These are phyloP conservation scores for Poecilia wingei DNA, from an alignment of 2,797 vertebrate genomes.

Conservation along the genomic window DNA sequence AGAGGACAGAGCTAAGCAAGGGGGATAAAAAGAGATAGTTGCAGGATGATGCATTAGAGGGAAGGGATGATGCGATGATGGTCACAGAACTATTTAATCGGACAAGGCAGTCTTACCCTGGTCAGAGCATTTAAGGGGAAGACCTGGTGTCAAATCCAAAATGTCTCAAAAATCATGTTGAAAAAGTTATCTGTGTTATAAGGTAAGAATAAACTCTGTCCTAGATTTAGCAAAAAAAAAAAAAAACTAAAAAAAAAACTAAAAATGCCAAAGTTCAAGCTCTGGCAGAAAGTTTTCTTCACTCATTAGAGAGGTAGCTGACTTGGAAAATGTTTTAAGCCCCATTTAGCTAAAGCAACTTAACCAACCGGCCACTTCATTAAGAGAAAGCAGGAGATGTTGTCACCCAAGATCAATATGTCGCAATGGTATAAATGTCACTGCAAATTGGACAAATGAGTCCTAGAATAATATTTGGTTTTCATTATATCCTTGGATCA, in stretches of 20 bases:
- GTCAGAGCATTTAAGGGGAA: slow-evolving; percentile 55
- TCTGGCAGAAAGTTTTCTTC: background rate
- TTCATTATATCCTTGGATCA: background rate
- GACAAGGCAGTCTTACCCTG: slow-evolving; percentile 52
- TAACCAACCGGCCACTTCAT: background rate
- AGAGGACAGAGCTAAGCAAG: slow-evolving; percentile 63
- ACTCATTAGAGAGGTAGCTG: background rate
- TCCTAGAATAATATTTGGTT: background rate
- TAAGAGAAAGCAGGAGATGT: background rate
- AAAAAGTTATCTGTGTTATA: background rate
- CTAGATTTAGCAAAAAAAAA: background rate
- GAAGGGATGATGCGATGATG: slow-evolving; percentile 54
- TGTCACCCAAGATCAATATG: background rate
- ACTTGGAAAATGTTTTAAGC: background rate
- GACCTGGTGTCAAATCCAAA: background rate
- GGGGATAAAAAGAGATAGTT: slow-evolving; percentile 66
- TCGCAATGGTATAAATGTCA: background rate
- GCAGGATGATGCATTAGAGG: slow-evolving; percentile 58
- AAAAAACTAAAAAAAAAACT: background rate
- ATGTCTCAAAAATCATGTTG: background rate
- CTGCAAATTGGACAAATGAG: background rate
- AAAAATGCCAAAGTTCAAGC: background rate
- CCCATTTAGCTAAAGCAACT: background rate
- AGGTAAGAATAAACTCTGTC: background rate
- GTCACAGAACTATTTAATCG: slow-evolving; percentile 53